Evolutionary conservation across 1,140 invertebrate species (phyloP).

Genomic region (Drosophila tani): DNA sequence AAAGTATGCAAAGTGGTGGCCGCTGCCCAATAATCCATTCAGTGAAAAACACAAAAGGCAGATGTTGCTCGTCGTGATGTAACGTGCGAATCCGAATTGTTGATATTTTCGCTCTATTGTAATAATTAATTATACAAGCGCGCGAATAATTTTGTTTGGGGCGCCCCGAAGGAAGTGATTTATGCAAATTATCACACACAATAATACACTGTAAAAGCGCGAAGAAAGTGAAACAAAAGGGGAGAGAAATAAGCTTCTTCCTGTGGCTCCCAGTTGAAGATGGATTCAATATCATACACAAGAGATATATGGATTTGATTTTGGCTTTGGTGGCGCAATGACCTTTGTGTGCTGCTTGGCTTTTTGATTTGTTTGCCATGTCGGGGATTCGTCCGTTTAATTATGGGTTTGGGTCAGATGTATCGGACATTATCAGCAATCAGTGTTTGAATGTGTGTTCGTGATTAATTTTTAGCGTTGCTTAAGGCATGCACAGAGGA

Average conservation of each 20-base stretch:
- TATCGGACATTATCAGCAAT: conserved; percentile 36
- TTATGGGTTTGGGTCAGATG: conserved; percentile 54
- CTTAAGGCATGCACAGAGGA: conserved; percentile 25
- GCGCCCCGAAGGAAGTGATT: conserved; percentile 52
- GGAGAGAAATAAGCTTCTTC: conserved; percentile 26
- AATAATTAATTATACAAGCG: conserved; percentile 55
- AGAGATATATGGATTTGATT: conserved; percentile 16
- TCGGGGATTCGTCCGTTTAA: conserved; percentile 42
- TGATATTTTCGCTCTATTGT: conserved; percentile 30
- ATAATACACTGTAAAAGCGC: conserved; percentile 31
- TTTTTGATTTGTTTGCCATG: conserved; percentile 34
- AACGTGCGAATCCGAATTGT: conserved; percentile 35
- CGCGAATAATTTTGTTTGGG: conserved; percentile 16
- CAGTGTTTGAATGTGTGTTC: conserved; percentile 12
- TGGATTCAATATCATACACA: neutral
- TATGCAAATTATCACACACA: conserved; percentile 53
- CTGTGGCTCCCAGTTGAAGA: conserved; percentile 10
- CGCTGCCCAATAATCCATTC: conserved; percentile 21
- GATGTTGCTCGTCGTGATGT: conserved; percentile 24
- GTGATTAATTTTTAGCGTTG: conserved; percentile 21
- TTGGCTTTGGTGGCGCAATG: conserved; percentile 66
- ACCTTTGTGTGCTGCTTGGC: conserved; percentile 38
- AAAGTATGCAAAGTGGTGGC: conserved; percentile 23
- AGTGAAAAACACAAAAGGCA: conserved; percentile 32
- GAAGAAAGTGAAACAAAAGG: conserved; percentile 41